A percentile compares a stretch with the other conserved stretches of the same genome.
Conservation (phyloP, 2,113 vertebrate species). For the Himantopus leucocephalus region DNA sequence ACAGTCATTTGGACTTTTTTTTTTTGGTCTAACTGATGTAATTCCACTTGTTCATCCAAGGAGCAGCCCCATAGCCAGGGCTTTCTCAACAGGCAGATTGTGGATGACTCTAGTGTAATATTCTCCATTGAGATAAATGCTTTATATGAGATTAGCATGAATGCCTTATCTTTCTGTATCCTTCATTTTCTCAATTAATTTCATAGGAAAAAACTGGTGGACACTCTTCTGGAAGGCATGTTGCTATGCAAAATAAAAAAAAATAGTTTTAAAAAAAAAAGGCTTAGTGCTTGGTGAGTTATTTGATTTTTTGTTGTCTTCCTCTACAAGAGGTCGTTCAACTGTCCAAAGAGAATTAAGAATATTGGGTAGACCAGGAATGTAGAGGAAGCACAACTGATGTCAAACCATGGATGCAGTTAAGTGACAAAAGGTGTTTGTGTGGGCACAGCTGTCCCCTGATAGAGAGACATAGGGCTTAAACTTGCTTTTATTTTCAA, state of each 20-base stretch:
- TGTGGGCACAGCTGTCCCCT: neutral
- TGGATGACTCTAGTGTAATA: neutral
- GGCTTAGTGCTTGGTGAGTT: neutral
- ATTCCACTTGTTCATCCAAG: neutral
- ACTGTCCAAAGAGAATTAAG: neutral
- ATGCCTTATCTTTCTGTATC: neutral
- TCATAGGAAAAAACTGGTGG: neutral
- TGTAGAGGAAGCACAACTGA: neutral
- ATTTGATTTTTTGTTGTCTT: neutral
- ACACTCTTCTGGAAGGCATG: neutral
- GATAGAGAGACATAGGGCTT: rapidly evolving
- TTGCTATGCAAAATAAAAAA: neutral
- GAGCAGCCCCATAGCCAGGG: neutral
- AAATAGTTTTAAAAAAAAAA: neutral
- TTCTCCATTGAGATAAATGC: neutral
- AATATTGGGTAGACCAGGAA: neutral
- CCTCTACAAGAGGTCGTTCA: neutral
- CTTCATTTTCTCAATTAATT: neutral
- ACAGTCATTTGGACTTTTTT: neutral
- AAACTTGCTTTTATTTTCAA: neutral
- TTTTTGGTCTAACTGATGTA: neutral
- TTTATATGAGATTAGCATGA: neutral
- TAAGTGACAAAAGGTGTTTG: neutral
- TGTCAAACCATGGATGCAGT: neutral
- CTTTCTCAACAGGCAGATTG: neutral